phyloP scores from a whole-genome alignment of 2,113 vertebrate species.

The Atrichornis clamosus region DNA sequence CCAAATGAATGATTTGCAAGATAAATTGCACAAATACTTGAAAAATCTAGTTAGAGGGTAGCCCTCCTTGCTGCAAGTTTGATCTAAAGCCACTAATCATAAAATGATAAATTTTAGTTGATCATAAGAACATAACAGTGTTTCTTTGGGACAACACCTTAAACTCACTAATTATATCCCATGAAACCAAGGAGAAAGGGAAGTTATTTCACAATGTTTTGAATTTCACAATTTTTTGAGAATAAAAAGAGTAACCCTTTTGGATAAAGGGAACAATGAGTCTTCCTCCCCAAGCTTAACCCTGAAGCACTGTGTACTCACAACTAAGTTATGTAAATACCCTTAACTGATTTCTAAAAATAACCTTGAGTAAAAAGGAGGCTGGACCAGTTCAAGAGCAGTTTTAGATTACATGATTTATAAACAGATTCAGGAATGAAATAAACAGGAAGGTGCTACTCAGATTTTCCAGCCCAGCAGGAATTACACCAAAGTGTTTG shows the following conservation, averaged over 20 bases:
- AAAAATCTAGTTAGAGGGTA: not conserved
- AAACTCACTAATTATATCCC: not conserved
- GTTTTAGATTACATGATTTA: not conserved
- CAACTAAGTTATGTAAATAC: not conserved
- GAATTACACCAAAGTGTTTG: not conserved
- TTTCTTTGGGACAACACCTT: not conserved
- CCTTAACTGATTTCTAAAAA: not conserved
- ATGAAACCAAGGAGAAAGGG: not conserved
- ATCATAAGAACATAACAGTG: fast-evolving
- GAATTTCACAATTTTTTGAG: not conserved
- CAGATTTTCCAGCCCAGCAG: slow-evolving; percentile 10
- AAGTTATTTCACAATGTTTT: not conserved
- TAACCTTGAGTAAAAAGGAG: not conserved
- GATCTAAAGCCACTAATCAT: not conserved
- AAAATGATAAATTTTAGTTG: not conserved
- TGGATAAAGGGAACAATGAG: not conserved
- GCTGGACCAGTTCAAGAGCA: not conserved
- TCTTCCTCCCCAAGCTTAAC: not conserved
- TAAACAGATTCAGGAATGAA: not conserved
- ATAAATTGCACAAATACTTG: not conserved
- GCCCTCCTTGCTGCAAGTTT: not conserved
- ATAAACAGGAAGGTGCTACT: slow-evolving; percentile 17
- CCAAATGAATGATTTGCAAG: not conserved
- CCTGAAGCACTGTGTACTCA: not conserved
- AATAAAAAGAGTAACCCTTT: not conserved